These are phyloP conservation scores for Brachionus rotundiformis DNA, from an alignment of 1,140 invertebrate species.

Conservation along the genomic window DNA sequence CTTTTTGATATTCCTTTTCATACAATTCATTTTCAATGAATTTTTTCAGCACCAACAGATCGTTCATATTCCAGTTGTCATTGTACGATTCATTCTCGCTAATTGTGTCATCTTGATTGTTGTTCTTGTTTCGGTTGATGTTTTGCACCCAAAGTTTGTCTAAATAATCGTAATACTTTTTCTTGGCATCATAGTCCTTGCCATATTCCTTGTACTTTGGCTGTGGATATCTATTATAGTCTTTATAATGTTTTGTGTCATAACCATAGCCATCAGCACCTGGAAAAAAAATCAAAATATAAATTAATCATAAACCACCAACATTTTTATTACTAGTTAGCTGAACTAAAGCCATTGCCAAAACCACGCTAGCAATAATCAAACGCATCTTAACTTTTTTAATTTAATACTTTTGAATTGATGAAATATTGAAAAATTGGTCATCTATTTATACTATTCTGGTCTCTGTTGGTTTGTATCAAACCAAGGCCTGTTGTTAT, in stretches of 20 bases:
- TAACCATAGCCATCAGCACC: not conserved
- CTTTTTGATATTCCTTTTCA: not conserved
- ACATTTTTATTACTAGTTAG: slow-evolving; percentile 2
- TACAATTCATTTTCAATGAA: slow-evolving; percentile 1
- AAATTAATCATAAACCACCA: too few relatives aligned
- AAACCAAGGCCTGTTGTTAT: not conserved
- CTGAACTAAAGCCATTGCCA: not conserved
- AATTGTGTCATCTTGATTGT: slow-evolving; percentile 7
- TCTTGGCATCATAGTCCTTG: not conserved
- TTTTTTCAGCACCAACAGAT: not conserved
- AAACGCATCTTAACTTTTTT: slow-evolving; percentile 31
- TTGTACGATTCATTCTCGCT: slow-evolving; percentile 5
- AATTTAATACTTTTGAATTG: not conserved
- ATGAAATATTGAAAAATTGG: not conserved
- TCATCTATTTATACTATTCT: not conserved
- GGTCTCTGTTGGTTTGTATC: not conserved
- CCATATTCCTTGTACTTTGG: not conserved
- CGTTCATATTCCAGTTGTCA: not conserved
- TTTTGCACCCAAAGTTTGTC: slow-evolving; percentile 34
- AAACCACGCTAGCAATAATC: not conserved
- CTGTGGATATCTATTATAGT: not conserved
- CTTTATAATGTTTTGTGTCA: not conserved
- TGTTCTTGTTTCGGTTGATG: slow-evolving; percentile 26
- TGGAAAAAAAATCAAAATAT: not conserved
- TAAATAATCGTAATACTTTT: not conserved